These are phyloP conservation scores for Euspilapteryx auroguttella DNA, from an alignment of 2,888 invertebrate species.

Conservation along the genomic window DNA sequence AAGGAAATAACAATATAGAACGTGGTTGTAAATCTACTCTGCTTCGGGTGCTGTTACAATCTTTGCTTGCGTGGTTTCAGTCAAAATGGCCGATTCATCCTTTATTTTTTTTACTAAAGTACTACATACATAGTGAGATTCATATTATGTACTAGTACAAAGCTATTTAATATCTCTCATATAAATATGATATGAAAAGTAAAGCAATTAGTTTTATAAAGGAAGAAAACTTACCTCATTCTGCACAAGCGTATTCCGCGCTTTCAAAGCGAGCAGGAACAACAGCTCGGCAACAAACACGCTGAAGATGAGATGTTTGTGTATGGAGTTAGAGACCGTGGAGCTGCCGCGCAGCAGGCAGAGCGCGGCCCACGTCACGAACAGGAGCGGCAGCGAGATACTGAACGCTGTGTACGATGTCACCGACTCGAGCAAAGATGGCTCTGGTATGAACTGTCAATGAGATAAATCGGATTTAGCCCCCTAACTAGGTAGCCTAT, in stretches of 20 bases:
- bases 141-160: no score
- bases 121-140: no score
- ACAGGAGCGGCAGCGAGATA: conserved; percentile 78
- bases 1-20: no score
- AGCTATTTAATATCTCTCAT: no score
- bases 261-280: conserved; percentile 86
- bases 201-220: no score
- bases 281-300: conserved; percentile 84
- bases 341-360: conserved; percentile 81
- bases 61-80: no score
- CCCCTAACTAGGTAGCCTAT: no score
- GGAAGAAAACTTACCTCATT: conserved; percentile 82
- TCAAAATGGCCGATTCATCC: no score
- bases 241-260: conserved; percentile 75
- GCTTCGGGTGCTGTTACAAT: no score
- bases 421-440: conserved; percentile 81
- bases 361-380: conserved; percentile 78
- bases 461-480: conserved; percentile 6
- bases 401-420: conserved; percentile 89
- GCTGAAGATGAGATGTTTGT: conserved; percentile 90
- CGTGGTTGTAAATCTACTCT: no score
- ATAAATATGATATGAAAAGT: no score
- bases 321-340: conserved; percentile 91
- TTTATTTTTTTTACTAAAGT: no score
- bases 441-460: conserved; percentile 78